Conservation (phyloP, 2,888 invertebrate genomes). For the Latrodectus elegans region DNA sequence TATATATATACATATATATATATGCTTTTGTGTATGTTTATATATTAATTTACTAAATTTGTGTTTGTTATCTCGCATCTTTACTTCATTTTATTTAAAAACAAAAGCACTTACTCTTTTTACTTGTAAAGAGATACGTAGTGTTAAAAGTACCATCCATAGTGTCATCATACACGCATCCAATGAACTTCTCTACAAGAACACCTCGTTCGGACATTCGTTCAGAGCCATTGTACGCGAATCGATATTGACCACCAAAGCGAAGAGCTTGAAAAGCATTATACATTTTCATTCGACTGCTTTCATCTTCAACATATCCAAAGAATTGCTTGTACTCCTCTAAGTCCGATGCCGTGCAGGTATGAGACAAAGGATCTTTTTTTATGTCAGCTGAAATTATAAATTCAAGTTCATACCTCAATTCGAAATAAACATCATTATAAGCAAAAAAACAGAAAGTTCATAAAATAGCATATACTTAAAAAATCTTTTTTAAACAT, state of each 20-base stretch:
- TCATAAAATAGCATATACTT: too few species aligned
- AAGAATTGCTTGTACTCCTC: slow-evolving; percentile 1
- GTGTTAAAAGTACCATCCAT: slow-evolving; percentile 6
- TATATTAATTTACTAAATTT: too few species aligned
- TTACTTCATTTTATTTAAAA: background rate
- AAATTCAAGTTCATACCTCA: background rate
- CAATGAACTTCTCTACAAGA: slow-evolving; percentile 39
- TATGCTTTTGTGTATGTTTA: too few species aligned
- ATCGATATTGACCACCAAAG: slow-evolving; percentile 42
- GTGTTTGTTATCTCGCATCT: too few species aligned
- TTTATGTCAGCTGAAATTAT: slow-evolving; percentile 27
- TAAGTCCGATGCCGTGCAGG: slow-evolving; percentile 21
- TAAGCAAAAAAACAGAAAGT: too few species aligned
- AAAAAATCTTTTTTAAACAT: too few species aligned
- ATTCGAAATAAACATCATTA: too few species aligned
- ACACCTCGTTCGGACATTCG: slow-evolving; percentile 21
- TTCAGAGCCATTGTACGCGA: slow-evolving; percentile 35
- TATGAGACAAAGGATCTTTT: slow-evolving; percentile 44
- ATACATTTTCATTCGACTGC: slow-evolving; percentile 37
- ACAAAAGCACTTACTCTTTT: background rate
- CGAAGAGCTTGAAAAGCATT: slow-evolving; percentile 20
- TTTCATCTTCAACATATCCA: slow-evolving; percentile 8
- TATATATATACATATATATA: too few species aligned
- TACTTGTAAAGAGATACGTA: slow-evolving; percentile 33
- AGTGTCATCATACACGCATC: slow-evolving; percentile 39